Percentiles rank a stretch among this genome's conserved stretches.
phyloP scores from a whole-genome alignment of 2,113 vertebrate genomes.

The Penelope pileata region DNA sequence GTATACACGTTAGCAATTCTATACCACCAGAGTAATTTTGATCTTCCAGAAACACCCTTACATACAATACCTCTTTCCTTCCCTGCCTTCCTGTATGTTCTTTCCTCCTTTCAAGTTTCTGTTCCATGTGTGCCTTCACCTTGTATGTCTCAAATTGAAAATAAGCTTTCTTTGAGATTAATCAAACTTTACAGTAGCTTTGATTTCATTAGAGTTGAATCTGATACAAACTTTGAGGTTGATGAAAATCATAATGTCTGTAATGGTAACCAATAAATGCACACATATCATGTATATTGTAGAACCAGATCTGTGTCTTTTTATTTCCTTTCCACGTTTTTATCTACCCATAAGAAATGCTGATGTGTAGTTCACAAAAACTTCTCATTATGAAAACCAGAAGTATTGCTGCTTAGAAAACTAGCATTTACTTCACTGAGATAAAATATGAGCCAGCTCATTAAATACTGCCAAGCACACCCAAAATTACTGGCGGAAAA shows the following conservation, averaged over 20 bases:
- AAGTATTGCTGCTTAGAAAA: neutral
- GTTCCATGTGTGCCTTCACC: neutral
- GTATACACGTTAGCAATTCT: neutral
- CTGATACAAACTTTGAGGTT: neutral
- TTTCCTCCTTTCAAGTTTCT: neutral
- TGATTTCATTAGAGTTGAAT: neutral
- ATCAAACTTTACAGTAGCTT: neutral
- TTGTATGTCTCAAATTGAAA: neutral
- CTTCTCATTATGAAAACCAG: neutral
- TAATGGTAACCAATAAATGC: neutral
- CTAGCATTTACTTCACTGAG: neutral
- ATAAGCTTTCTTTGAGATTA: neutral
- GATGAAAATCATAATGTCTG: neutral
- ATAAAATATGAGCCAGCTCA: neutral
- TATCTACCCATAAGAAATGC: neutral
- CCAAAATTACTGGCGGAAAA: neutral
- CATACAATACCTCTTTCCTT: accelerated
- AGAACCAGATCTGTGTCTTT: neutral
- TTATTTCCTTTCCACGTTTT: conserved; percentile 6
- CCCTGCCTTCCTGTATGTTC: accelerated
- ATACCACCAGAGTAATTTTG: accelerated
- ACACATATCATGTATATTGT: neutral
- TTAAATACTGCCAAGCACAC: neutral
- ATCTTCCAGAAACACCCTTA: neutral
- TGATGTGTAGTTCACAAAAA: neutral